phyloP scores from a whole-genome alignment of 2,888 invertebrate genomes.

The Drosophila meridionalis region DNA sequence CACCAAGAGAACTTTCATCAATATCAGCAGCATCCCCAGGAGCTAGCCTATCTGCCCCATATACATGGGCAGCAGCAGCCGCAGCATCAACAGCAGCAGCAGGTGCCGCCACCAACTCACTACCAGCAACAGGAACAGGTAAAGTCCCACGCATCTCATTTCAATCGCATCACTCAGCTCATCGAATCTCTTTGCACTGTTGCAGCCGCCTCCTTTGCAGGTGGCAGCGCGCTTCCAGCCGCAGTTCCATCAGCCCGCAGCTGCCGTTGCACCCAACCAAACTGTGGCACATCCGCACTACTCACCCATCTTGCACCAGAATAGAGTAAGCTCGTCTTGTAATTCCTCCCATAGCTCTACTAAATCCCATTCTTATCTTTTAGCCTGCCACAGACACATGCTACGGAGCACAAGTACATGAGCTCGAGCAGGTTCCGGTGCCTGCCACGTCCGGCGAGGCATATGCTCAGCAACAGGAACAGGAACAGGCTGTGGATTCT shows the following conservation, averaged over 20 bases:
- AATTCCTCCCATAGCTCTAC: not conserved
- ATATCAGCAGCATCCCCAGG: slow-evolving; percentile 60
- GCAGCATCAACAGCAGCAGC: slow-evolving; percentile 25
- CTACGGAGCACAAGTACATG: slow-evolving; percentile 33
- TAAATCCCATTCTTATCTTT: not conserved
- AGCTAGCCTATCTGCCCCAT: slow-evolving; percentile 38
- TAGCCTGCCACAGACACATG: slow-evolving; percentile 32
- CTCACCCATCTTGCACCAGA: slow-evolving; percentile 25
- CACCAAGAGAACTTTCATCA: slow-evolving; percentile 51
- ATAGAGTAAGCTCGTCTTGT: slow-evolving; percentile 23
- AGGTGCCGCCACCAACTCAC: slow-evolving; percentile 38
- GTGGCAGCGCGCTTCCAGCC: slow-evolving; percentile 34
- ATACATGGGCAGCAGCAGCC: slow-evolving; percentile 20
- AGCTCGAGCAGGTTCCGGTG: slow-evolving; percentile 5
- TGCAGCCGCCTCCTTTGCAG: slow-evolving; percentile 28
- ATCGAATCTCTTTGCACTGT: slow-evolving; percentile 4
- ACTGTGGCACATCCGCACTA: slow-evolving; percentile 36
- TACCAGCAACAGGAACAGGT: slow-evolving; percentile 54
- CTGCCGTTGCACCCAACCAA: slow-evolving; percentile 31
- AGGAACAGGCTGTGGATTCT: slow-evolving; percentile 29
- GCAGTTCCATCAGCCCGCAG: slow-evolving; percentile 35
- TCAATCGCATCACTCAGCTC: not conserved
- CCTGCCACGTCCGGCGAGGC: slow-evolving; percentile 14
- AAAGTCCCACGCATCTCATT: not conserved
- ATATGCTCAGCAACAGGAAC: slow-evolving; percentile 32